Evolutionary conservation across 1,140 invertebrate genomes (phyloP), one percentile per base, ranked within the genome.

Genomic region (Pectinophora gossypiella): DNA sequence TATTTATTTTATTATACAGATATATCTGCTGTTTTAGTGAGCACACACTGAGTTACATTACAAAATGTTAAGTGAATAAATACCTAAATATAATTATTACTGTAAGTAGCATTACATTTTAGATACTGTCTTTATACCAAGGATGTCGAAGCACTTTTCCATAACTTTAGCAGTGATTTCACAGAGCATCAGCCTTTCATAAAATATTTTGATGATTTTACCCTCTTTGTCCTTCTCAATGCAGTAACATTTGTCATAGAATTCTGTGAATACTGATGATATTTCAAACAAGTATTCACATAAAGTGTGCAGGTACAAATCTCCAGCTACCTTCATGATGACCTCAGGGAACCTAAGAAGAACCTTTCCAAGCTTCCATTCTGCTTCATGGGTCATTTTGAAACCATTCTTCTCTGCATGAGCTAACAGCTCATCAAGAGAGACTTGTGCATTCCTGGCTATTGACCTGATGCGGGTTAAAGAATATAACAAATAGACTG

Each of bases 221-320:
- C 91, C 91, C 46, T 83, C 69, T 51, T 91, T 89, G 82, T 97
- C 92, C 76, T 98, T 99, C 78, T 99, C 96, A 44, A 99, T 93
- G 72, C 98, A 99, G 78, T 99, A 99, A 80, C 99, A 99, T 63
- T 90, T 93, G 72, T 99, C 97, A 85, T 99, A 99, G 82, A 99
- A 99, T 77, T 99, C 99, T 0, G 95, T 94, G 70, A 99, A 99
- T 0, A 91, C 90, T 4, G 94, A 94, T n/a, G 95, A 92, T 36
- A 99, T 92, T 68, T 99, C 97, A 84, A 99, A 99, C 46, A 99
- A 90, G 85, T 94, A 99, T 79, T 99, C 98, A 84, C 99, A 99
- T 3, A 99, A 85, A 27, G 92, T 91, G 81, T 99, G 97, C 19
- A 99, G 74, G 50, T 90, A 93, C 6, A 99, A 88, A 76, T 99